phyloP scores from a whole-genome alignment of 2,113 vertebrate genomes.

The Phasianus colchicus region DNA sequence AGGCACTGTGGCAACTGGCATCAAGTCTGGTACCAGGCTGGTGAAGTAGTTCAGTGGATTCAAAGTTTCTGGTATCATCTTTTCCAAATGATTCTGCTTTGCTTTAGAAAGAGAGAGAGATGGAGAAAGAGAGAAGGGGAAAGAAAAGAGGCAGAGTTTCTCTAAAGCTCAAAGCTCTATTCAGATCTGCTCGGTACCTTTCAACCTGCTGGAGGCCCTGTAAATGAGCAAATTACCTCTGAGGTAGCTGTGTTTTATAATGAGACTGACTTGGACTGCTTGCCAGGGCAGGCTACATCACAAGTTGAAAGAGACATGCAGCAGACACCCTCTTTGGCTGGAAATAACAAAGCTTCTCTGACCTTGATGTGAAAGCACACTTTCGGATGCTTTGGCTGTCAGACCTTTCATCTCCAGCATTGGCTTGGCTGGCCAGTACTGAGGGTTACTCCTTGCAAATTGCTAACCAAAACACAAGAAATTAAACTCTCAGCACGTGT shows the following conservation, averaged over 20 bases:
- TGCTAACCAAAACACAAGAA: conserved; percentile 75
- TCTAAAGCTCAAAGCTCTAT: neutral
- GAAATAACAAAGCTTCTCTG: conserved; percentile 74
- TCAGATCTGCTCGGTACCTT: neutral
- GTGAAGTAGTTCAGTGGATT: conserved; percentile 66
- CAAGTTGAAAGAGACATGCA: conserved; percentile 81
- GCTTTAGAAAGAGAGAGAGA: neutral
- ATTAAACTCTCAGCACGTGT: conserved; percentile 43
- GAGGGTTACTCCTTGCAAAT: conserved; percentile 58
- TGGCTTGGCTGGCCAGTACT: conserved; percentile 74
- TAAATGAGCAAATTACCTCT: neutral
- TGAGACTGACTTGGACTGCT: conserved; percentile 4
- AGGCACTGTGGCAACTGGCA: conserved; percentile 63
- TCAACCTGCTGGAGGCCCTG: neutral
- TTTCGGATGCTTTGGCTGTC: conserved; percentile 64
- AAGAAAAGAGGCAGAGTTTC: neutral
- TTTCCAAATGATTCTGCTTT: conserved; percentile 4
- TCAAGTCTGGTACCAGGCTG: conserved; percentile 1
- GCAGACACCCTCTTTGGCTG: conserved; percentile 55
- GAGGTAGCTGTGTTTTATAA: conserved; percentile 57
- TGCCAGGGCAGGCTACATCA: conserved; percentile 78
- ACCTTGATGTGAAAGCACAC: conserved; percentile 82
- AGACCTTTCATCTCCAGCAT: conserved; percentile 50
- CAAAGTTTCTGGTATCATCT: conserved; percentile 73
- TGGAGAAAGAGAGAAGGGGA: neutral